phyloP scores from a whole-genome alignment of 2,888 invertebrate genomes.

The Rotaria magnacalcarata region DNA sequence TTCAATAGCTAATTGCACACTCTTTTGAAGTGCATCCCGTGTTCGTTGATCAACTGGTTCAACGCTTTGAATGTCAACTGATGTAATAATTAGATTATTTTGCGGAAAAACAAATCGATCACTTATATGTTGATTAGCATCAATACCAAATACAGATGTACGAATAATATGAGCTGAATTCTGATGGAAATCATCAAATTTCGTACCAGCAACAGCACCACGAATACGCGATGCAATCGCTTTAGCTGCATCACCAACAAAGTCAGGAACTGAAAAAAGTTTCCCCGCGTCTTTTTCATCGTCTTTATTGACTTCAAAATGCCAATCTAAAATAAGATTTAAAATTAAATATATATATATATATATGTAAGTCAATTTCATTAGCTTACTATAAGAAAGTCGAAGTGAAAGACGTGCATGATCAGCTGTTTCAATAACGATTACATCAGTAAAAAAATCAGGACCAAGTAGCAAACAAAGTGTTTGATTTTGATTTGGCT shows the following conservation, averaged over 20 bases:
- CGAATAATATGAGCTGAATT: slow-evolving; percentile 62
- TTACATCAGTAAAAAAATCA: slow-evolving; percentile 62
- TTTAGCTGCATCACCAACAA: slow-evolving; percentile 61
- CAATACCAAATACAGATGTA: slow-evolving; percentile 61
- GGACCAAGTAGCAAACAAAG: slow-evolving; percentile 62
- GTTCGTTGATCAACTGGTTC: slow-evolving; percentile 63
- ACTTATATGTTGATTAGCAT: slow-evolving; percentile 59
- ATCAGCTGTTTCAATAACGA: slow-evolving; percentile 62
- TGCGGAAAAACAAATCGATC: slow-evolving; percentile 52
- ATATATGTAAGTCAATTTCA: too few species aligned
- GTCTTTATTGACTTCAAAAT: slow-evolving; percentile 57
- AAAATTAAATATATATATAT: too few species aligned
- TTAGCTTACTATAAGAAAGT: slow-evolving; percentile 58
- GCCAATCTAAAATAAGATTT: slow-evolving; percentile 53
- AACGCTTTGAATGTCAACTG: slow-evolving; percentile 62
- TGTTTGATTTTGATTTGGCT: slow-evolving; percentile 60
- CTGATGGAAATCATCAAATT: slow-evolving; percentile 63
- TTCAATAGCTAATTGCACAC: slow-evolving; percentile 63
- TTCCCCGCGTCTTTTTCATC: slow-evolving; percentile 55
- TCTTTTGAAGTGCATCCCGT: slow-evolving; percentile 61
- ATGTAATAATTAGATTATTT: slow-evolving; percentile 61
- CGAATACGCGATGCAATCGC: slow-evolving; percentile 62
- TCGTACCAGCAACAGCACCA: slow-evolving; percentile 61
- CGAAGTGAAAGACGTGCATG: slow-evolving; percentile 62
- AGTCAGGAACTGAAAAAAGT: slow-evolving; percentile 62